Base-by-base conservation (phyloP, 2,888 invertebrate genomes). In the Amphipoea lucens region DNA sequence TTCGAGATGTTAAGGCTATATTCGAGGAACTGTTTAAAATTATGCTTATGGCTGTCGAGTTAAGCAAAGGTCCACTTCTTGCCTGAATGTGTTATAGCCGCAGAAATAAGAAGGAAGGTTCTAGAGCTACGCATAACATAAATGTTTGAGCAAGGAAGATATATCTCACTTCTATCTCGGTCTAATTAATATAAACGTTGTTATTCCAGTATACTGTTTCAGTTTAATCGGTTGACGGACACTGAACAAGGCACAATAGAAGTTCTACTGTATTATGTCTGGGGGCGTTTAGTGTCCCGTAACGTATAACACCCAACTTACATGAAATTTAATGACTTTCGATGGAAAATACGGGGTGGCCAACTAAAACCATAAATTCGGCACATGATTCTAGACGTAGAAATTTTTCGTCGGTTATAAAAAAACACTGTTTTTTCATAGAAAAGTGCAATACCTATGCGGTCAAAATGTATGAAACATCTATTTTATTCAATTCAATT, bases 1-100 rank as follows among this genome's bases (percentile, higher is more conserved):
- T 77, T 57, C 57, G 78, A 67, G 60, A 76, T 73, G 72, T 67
- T 85, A 82, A 87, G 73, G 76, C 54, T 73, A 72, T 48, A 57
- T 73, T 69, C 69, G 57, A n/a, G 65, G 40, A 74, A 82, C 29
- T 62, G 48, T 29, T 45, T 29, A n/a, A 48, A 57, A 80, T 57
- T 71, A 63, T 70, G 54, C 20, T 63, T 68, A 57, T 51, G 14
- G 54, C 4, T n/a, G 7, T 12, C 1, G 1, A n/a, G 3, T 54
- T 54, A 23, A 57, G 40, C 40, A 82, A 57, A 76, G 14, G 29
- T 54, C 0, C 40, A 57, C 45, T 0, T 45, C 2, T 20, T 9
- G 11, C 29, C 2, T 20, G 17, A 48, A 57, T 23, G 2, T 54
- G 2, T 23, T 12, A 40, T 9, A 11, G 40, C 5, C 11, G 1